A percentile compares a stretch with the other conserved stretches of the same genome.
Conservation (phyloP, 2,888 invertebrate species). For the Drosophila infuscata region DNA sequence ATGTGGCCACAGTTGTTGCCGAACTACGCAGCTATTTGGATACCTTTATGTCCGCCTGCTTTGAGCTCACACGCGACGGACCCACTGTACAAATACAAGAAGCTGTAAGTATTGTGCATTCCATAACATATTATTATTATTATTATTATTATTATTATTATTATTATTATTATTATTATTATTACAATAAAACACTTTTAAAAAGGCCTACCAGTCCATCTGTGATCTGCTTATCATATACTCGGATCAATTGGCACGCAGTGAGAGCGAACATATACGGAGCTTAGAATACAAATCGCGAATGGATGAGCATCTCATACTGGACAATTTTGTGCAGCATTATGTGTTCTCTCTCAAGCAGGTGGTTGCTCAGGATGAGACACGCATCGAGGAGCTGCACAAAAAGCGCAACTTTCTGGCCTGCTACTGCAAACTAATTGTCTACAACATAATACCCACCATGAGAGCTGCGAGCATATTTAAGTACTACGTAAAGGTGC, state of each 20-base stretch:
- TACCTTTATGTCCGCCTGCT: slow-evolving; percentile 91
- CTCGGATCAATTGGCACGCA: slow-evolving; percentile 90
- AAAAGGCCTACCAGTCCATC: slow-evolving; percentile 95
- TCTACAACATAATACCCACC: slow-evolving; percentile 98
- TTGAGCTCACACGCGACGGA: slow-evolving; percentile 89
- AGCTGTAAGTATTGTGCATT: slow-evolving; percentile 86
- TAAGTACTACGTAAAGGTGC: slow-evolving; percentile 97
- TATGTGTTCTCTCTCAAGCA: slow-evolving; percentile 97
- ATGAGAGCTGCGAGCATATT: slow-evolving; percentile 97
- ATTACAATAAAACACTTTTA: not conserved
- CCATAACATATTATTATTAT: not conserved
- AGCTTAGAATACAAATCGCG: slow-evolving; percentile 93
- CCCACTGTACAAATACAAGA: slow-evolving; percentile 90
- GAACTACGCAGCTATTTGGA: slow-evolving; percentile 90
- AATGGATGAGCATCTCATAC: slow-evolving; percentile 90
- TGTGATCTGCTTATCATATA: slow-evolving; percentile 98
- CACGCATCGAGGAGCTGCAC: slow-evolving; percentile 98
- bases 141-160: no score
- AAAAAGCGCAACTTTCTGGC: slow-evolving; percentile 98
- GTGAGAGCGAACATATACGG: slow-evolving; percentile 86
- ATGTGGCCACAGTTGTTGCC: slow-evolving; percentile 86
- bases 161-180: not conserved
- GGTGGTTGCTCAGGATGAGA: slow-evolving; percentile 97
- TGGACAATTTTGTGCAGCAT: slow-evolving; percentile 96
- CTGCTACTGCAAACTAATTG: slow-evolving; percentile 98